A percentile compares a stretch with the other conserved stretches of the same genome.
These are phyloP conservation scores for Chloropsis cyanopogon DNA, from an alignment of 2,113 vertebrate species.

Conservation along the genomic window DNA sequence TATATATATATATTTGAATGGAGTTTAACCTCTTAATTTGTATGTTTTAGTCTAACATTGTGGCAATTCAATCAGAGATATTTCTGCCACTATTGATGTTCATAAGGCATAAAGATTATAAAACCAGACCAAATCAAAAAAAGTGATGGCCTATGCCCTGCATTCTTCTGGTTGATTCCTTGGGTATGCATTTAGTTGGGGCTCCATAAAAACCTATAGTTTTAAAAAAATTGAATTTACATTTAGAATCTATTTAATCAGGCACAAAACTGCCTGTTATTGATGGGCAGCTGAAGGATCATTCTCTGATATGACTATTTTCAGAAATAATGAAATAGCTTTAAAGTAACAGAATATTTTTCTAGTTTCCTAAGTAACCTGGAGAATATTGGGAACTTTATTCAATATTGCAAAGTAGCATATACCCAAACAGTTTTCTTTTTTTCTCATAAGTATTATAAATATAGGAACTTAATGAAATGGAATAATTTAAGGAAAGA, in stretches of 20 bases:
- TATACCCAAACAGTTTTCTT: not conserved
- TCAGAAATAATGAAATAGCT: not conserved
- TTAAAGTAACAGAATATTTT: not conserved
- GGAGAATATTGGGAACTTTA: not conserved
- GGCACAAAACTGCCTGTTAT: not conserved
- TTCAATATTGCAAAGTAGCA: not conserved
- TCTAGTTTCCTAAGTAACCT: not conserved
- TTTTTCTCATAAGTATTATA: not conserved
- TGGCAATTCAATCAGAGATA: too few species aligned
- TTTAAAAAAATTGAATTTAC: not conserved
- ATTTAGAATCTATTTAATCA: not conserved
- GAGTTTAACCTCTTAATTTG: conserved; percentile 39
- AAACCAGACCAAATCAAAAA: not conserved
- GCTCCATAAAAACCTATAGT: not conserved
- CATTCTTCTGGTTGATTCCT: not conserved
- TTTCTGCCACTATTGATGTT: conserved; percentile 29
- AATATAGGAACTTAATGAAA: not conserved
- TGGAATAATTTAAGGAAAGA: not conserved
- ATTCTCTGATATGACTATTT: not conserved
- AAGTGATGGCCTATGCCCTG: not conserved
- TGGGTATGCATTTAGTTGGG: not conserved
- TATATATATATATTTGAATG: not conserved
- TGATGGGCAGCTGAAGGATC: not conserved
- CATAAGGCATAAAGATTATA: conserved; percentile 6
- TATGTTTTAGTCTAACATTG: not conserved